Evolutionary conservation across 2,113 vertebrate genomes (phyloP), one percentile per base, ranked within the genome.

Genomic region (Nothoprocta perdicaria): DNA sequence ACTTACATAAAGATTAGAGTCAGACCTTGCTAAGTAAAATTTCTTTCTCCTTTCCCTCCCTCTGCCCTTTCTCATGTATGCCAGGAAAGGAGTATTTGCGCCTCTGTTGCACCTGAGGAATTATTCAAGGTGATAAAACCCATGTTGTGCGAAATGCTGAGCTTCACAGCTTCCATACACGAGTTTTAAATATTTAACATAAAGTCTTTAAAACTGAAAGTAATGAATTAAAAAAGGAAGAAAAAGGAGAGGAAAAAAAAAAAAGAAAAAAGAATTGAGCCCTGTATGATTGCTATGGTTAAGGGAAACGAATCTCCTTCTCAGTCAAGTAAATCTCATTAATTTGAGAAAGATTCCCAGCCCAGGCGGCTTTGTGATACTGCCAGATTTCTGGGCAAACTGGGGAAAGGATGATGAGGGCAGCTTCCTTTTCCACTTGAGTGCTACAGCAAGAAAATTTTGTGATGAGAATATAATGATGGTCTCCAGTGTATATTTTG

Each of bases 1-100:
- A 71, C 10, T 90, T 86, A 7, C 48, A 41, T 78, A 40, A 90
- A 67, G 31, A 79, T 86, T 77, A 88, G 95, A 94, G 57, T 61
- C 35, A 88, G 48, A 14, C 7, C 33, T 85, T 69, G 5, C 3
- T 52, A 78, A 77, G 83, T 41, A 61, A 41, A 77, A 69, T 35
- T 31, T 89, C 13, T 73, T 4, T 83, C 41, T 6, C 27, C 13
- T n/a, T n/a, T 61, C 24, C 69, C 27, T 7, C 41, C 14, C 15
- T 15, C 10, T 66, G 35, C 31, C 77, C 48, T 58, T 88, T 90
- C 23, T 58, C 7, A 40, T 60, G 60, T 77, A 33, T 71, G 24
- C 58, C n/a, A 90, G 68, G 1, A n/a, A 84, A 52, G 15, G 13
- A 89, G 48, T 46, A 6, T 62, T 61, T 53, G 14, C 40, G 26